Base-by-base conservation (phyloP, 2,888 invertebrate genomes). In the Nesidiocoris tenuis region DNA sequence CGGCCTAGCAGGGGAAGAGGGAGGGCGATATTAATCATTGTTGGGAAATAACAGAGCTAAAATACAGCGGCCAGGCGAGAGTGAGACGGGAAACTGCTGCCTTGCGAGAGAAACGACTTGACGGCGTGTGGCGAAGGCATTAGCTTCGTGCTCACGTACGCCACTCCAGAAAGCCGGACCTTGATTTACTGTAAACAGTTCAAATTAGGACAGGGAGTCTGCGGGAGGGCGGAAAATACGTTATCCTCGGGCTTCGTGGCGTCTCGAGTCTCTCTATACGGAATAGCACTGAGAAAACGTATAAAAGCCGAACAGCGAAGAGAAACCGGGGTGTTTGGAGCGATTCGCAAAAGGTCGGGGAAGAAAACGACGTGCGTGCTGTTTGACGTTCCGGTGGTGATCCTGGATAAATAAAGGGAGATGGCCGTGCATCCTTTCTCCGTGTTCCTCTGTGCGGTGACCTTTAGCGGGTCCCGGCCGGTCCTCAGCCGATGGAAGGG, bases 181-280 rank as follows among this genome's bases (percentile, higher is more conserved):
- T 65, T 75, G 74, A 74, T 74, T 75, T 75, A 75, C 74, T 75
- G 74, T 75, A 75, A 75, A 75, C 59, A 75, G 74, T 75, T 75
- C 74, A 75, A 75, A 75, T 75, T 75, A 75, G 59, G 16, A 70
- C 57, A 18, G 65, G 9, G 19, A 54, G 70, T 22, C 23, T 23
- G 63, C 18, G 23, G 63, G 72, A 72, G 39, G 74, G 59, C 54
- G 24, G 74, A 75, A 75, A 75, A 75, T 66, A 75, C 65, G 66
- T 75, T 57, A 66, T 75, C 63, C 23, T 65, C 39, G 39, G 12
- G n/a, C n/a, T n/a, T n/a, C n/a, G n/a, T 12, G 39, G 39, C 61
- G 19, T 61, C 61, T 12, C 5, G 39, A 39, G 39, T 7, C 5
- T 39, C 12, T 39, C 39, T 39, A 39, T 39, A 39, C 39, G 39